phyloP scores from a whole-genome alignment of 2,797 vertebrate species.

The Lepidocolaptes lacrymiger region DNA sequence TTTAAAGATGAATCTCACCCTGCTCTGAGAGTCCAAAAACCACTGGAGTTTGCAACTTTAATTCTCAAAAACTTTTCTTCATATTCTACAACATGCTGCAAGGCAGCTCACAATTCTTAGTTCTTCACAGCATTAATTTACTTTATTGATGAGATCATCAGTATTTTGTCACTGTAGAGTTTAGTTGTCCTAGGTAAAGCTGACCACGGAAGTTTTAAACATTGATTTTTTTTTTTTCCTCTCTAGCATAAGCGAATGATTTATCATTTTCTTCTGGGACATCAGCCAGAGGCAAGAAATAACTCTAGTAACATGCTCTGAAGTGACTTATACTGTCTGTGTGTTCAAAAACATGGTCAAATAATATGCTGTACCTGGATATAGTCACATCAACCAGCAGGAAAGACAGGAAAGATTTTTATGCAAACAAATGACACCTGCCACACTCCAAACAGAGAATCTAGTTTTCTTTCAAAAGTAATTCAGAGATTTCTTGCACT shows the following conservation, averaged over 20 bases:
- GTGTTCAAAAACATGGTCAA: not conserved
- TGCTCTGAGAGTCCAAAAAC: not conserved
- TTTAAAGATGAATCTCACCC: not conserved
- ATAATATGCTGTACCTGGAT: not conserved
- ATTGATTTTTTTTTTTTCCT: slow-evolving; percentile 12
- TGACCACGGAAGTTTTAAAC: slow-evolving; percentile 47
- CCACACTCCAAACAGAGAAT: not conserved
- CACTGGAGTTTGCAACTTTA: not conserved
- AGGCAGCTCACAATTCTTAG: not conserved
- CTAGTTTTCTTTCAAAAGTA: not conserved
- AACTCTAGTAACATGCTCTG: not conserved
- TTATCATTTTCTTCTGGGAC: slow-evolving; percentile 37
- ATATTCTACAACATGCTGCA: not conserved
- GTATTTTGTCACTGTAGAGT: slow-evolving; percentile 15
- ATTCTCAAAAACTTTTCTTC: not conserved
- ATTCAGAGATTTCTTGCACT: not conserved
- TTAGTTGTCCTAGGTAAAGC: slow-evolving; percentile 40
- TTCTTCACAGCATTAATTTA: not conserved
- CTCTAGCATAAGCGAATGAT: not conserved
- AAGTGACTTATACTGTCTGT: not conserved
- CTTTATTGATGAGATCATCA: slow-evolving; percentile 30
- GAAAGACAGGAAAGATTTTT: not conserved
- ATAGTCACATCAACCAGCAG: not conserved
- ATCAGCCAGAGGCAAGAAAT: not conserved
- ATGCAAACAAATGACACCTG: not conserved